A percentile compares a stretch with the other conserved stretches of the same genome.
These are phyloP conservation scores for Dendrolimus pini DNA, from an alignment of 2,888 invertebrate genomes.

Conservation along the genomic window DNA sequence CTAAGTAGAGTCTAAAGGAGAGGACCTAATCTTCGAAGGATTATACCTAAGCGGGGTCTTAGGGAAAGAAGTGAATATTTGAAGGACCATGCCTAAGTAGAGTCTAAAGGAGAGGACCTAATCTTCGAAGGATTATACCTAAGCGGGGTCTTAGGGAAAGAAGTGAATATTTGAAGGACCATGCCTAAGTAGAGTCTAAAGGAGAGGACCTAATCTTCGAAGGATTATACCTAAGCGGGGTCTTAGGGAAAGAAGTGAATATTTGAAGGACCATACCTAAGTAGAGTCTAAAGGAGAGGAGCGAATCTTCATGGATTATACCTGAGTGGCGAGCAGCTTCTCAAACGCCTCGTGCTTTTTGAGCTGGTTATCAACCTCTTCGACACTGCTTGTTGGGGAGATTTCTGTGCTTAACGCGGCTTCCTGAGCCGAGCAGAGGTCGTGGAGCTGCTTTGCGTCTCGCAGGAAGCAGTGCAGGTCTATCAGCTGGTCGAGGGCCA, in stretches of 20 bases:
- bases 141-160: too few species aligned
- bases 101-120: background rate
- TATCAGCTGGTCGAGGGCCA: slow-evolving; percentile 92
- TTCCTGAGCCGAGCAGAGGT: slow-evolving; percentile 92
- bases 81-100: too few species aligned
- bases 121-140: background rate
- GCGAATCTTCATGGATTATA: slow-evolving; percentile 30
- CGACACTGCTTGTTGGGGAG: slow-evolving; percentile 83
- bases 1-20: too few species aligned
- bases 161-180: too few species aligned
- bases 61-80: too few species aligned
- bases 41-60: too few species aligned
- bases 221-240: background rate
- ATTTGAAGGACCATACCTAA: background rate
- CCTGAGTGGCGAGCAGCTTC: slow-evolving; percentile 87
- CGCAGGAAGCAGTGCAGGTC: slow-evolving; percentile 96
- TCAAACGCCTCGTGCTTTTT: slow-evolving; percentile 98
- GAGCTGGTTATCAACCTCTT: slow-evolving; percentile 91
- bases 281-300: background rate
- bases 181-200: too few species aligned
- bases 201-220: too few species aligned
- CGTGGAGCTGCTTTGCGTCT: slow-evolving; percentile 95
- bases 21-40: too few species aligned
- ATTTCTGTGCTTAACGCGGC: slow-evolving; percentile 84
- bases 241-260: background rate